Evolutionary conservation across 2,797 vertebrate species (phyloP), one percentile per base, ranked within the genome.

Genomic region (Gallinago nigripennis): DNA sequence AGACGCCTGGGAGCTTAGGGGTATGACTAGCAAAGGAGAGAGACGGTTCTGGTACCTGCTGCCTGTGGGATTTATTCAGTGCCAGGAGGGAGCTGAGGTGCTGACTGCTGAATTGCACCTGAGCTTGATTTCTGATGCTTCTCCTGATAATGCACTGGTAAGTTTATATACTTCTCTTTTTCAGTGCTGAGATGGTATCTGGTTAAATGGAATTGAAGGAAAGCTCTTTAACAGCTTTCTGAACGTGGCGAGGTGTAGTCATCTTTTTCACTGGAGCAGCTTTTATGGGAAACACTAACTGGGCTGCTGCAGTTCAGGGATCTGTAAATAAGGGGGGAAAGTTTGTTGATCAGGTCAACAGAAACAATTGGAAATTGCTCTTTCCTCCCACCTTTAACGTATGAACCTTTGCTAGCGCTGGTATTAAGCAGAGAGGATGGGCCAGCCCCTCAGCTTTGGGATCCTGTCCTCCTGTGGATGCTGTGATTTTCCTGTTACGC

Each of bases 91-190:
- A 95, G 83, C 86, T n/a, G 63, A 68, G n/a, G 72, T 90, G 90
- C 91, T 94, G 78, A 91, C 2, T 69, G n/a, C 72, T 93, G 87
- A 91, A 39, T 61, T 61, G 75, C 82, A 45, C 51, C 86, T 89
- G 25, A 70, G 64, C 89, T 87, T 73, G 10, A 12, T 90, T 68
- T 66, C 60, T 60, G 63, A 71, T 69, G 56, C 87, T 82, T 88
- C 93, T 86, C 33, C 51, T 1, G 39, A 61, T 78, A 92, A 3
- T 27, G 70, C 71, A 18, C 9, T 18, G 90, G 98, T 98, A 96
- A 98, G 97, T 98, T 81, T 72, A 64, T 48, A 71, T 80, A 17
- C 51, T 96, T 95, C 86, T 88, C 45, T 4, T 90, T 94, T 82
- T 60, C 43, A 46, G 58, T n/a, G 35, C 64, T 95, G 6, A 89